Percentiles rank a stretch among this genome's conserved stretches.
Evolutionary conservation across 2,888 invertebrate genomes (phyloP).

Genomic region (Drosophila emarginata): DNA sequence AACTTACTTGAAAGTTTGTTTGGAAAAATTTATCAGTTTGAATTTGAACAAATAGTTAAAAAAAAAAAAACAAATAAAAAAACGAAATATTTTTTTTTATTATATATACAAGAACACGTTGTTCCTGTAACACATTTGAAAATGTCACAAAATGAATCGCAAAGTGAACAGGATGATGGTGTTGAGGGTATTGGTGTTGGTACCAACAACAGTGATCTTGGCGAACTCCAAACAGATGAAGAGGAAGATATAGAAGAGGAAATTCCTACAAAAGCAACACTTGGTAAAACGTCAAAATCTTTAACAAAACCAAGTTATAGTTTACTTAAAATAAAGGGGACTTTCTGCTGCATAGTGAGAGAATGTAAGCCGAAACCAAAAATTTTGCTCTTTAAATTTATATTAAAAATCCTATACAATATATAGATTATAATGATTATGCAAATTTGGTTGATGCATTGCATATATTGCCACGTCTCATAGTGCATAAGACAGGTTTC

Average conservation of each 20-base stretch:
- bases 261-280: not conserved
- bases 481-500: constrained; percentile 42
- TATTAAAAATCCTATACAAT: no score
- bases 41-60: not conserved
- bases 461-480: constrained; percentile 55
- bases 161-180: not conserved
- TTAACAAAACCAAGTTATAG: not conserved
- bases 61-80: not conserved
- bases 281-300: not conserved
- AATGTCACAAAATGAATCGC: not conserved
- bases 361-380: constrained; percentile 61
- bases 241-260: not conserved
- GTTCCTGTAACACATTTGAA: not conserved
- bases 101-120: not conserved
- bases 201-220: not conserved
- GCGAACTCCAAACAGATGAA: not conserved
- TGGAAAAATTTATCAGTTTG: not conserved
- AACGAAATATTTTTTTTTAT: not conserved
- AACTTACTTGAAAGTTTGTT: not conserved
- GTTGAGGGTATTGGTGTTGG: not conserved
- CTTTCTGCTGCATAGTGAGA: constrained; percentile 50
- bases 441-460: constrained; percentile 52
- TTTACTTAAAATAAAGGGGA: not conserved
- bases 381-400: no score
- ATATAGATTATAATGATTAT: constrained; percentile 54